Evolutionary conservation across 2,888 invertebrate genomes (phyloP), one percentile per base, ranked within the genome.

Genomic region (Tortrix viridana): DNA sequence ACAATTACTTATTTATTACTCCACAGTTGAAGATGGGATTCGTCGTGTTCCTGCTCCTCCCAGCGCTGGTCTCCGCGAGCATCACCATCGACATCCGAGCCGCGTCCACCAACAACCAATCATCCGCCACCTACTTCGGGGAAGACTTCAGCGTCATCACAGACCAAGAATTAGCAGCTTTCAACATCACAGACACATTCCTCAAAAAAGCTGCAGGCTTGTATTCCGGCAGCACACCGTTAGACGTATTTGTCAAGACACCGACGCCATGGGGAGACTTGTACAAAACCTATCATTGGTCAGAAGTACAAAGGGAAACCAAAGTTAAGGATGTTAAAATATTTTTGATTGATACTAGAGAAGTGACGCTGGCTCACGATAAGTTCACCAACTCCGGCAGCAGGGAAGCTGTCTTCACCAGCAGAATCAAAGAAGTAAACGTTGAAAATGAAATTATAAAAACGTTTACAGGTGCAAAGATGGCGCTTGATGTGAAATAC

Each of bases 221-320:
- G 5, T 6, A 26, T n/a, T 22, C 23, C 12, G 53, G 53, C 4
- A 18, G 18, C 5, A 53, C 14, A 18, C 60, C 60, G 5, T 7
- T 14, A 9, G 38, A 53, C 3, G 53, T 60, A 0, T 60, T 41
- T n/a, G 47, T 60, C 3, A 60, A 23, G 9, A 60, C 47, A 3
- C 60, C 60, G 7, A 60, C 60, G 0, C 60, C 60, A 0, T 53
- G 60, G 60, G 60, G 53, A 3, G 60, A 60, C 26, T 19, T 60
- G 38, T 60, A 60, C 18, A 53, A 46, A 14, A 23, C 60, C 1
- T 47, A 60, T 41, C 26, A 53, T 5, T 60, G 60, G 60, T 16
- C 14, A 2, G 46, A 60, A 60, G 60, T 60, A 9, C 18, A 14
- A 2, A 38, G 53, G 19, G n/a, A 46, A 6, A 60, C 47, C 5